Evolutionary conservation across 2,797 vertebrate genomes (phyloP).

Genomic region (Sciurus vulgaris): DNA sequence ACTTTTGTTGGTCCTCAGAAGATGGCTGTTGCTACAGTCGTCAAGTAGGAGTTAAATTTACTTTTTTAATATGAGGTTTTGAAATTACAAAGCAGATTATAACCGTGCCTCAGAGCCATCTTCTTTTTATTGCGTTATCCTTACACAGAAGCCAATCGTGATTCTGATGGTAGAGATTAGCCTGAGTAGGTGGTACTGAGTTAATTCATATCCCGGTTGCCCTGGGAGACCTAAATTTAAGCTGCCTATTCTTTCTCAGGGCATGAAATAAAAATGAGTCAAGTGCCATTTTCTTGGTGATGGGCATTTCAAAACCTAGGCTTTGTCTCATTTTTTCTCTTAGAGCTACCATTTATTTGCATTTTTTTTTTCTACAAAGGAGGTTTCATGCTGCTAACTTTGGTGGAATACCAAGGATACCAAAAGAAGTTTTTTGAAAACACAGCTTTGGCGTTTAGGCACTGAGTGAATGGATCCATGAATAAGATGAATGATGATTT

Average conservation of each 20-base stretch:
- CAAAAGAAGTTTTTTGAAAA: background rate
- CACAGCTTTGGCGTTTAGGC: background rate
- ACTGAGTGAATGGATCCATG: slow-evolving; percentile 16
- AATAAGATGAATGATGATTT: slow-evolving; percentile 37
- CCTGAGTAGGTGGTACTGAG: slow-evolving; percentile 83
- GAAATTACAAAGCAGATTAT: slow-evolving; percentile 72
- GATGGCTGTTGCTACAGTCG: slow-evolving; percentile 25
- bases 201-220: slow-evolving; percentile 84
- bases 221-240: slow-evolving; percentile 84
- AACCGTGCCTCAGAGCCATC: slow-evolving; percentile 63
- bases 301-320: slow-evolving; percentile 72
- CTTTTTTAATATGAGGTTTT: slow-evolving; percentile 64
- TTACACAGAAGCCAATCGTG: slow-evolving; percentile 78
- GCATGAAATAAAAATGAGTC: slow-evolving; percentile 78
- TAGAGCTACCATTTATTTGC: slow-evolving; percentile 43
- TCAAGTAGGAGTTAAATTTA: slow-evolving; percentile 75
- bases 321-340: slow-evolving; percentile 60
- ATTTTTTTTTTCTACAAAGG: slow-evolving; percentile 59
- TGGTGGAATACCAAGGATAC: background rate
- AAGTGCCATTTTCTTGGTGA: slow-evolving; percentile 71
- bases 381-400: slow-evolving; percentile 46
- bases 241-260: slow-evolving; percentile 76
- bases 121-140: slow-evolving; percentile 74
- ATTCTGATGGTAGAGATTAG: slow-evolving; percentile 82
- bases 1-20: background rate